Percentiles rank a stretch among this genome's conserved stretches.
Evolutionary conservation across 2,888 invertebrate genomes (phyloP).

Genomic region (Hirtodrosophila duncani): DNA sequence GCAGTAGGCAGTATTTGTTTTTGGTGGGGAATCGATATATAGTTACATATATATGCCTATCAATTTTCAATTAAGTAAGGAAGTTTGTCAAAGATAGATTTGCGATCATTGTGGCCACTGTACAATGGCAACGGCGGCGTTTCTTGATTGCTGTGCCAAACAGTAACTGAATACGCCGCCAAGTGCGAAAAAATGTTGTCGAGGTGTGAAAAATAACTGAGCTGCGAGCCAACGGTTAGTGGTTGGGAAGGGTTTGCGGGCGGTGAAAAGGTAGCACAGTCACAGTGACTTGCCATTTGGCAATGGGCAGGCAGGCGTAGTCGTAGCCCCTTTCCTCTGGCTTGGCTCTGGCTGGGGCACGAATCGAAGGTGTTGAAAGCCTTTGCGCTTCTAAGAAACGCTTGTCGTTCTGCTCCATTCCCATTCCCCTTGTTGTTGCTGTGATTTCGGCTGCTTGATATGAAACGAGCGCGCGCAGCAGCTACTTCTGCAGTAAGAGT

Average conservation of each 20-base stretch:
- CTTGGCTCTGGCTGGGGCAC: slow-evolving; percentile 58
- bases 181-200: slow-evolving; percentile 75
- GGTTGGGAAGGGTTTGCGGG: background rate
- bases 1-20: too few species aligned
- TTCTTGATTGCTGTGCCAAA: slow-evolving; percentile 45
- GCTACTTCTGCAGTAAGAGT: slow-evolving; percentile 47
- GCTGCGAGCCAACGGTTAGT: slow-evolving; percentile 19
- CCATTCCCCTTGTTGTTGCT: slow-evolving; percentile 41
- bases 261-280: background rate
- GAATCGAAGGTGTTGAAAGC: slow-evolving; percentile 74
- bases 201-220: slow-evolving; percentile 77
- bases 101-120: background rate
- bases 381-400: slow-evolving; percentile 75
- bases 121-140: slow-evolving; percentile 29
- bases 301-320: background rate
- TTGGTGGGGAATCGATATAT: too few species aligned
- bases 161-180: slow-evolving; percentile 67
- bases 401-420: slow-evolving; percentile 55
- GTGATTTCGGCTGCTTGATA: slow-evolving; percentile 64
- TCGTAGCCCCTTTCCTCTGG: slow-evolving; percentile 25
- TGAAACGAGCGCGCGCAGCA: slow-evolving; percentile 26
- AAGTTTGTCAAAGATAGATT: background rate
- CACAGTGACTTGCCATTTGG: background rate
- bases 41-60: too few species aligned
- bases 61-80: too few species aligned